Base-by-base conservation (phyloP, 2,113 vertebrate species). In the Dolichotis patagonum region DNA sequence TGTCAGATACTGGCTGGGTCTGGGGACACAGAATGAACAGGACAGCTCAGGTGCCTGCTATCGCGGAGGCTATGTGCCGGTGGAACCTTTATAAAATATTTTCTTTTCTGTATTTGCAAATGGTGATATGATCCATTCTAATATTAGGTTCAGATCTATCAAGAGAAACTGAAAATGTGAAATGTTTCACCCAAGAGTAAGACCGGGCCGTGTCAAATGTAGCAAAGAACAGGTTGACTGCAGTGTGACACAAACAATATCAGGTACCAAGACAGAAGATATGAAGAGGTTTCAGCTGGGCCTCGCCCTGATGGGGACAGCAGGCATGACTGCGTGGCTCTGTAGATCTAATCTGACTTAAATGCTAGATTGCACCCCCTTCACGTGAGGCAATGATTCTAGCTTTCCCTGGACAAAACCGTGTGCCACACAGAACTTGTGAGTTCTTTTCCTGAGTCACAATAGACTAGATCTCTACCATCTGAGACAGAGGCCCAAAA, bases 91-190 rank as follows among this genome's bases (percentile, higher is more conserved):
- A 13, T 60, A 38, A 81, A 69, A 71, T 11, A 26, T 92, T 92
- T 63, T 46, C 43, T 90, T 32, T 60, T 41, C 46, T 43, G 10
- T 85, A 58, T 91, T 85, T 94, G 63, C 16, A 67, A 91, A 81
- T 12, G 16, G 30, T 60, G 63, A 54, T 32, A 19, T 32, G 52
- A 65, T 90, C 87, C 67, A 91, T 94, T 97, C 90, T 49, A 63
- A 89, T 80, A 92, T 89, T 63, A 86, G 69, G 71, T 94, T 95
- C 83, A 28, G 43, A 32, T 78, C 65, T 94, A 22, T 86, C 86
- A 93, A 26, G 69, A 89, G 85, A 86, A 56, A 83, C 32, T 56
- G 32, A 92, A 88, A 73, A 78, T 38, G 46, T 17, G 78, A 85
- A 91, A 56, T 75, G 26, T 71, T 91, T 92, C 88, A 82, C 62